A percentile compares a stretch with the other conserved stretches of the same genome.
phyloP scores from a whole-genome alignment of 2,888 invertebrate species.

The Tridacna crocea region DNA sequence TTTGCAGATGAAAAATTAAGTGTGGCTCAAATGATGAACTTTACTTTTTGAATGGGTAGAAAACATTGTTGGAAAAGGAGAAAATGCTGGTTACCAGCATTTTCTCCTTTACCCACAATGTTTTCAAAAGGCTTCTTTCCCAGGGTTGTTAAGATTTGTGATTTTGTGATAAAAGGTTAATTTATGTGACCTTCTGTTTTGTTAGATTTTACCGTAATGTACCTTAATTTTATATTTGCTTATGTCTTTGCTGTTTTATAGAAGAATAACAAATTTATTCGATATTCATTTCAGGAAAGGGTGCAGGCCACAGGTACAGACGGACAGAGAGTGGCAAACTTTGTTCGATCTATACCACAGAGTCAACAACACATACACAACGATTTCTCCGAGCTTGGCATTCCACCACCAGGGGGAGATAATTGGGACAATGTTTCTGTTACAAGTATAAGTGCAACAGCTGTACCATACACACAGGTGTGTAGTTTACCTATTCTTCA shows the following conservation, averaged over 20 bases:
- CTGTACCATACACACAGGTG: conserved; percentile 81
- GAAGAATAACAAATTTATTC: neutral
- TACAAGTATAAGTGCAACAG: conserved; percentile 81
- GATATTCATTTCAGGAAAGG: conserved; percentile 68
- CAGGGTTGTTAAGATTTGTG: too few species aligned
- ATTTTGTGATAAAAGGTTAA: too few species aligned
- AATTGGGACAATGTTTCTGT: conserved; percentile 80
- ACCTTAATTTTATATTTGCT: too few species aligned
- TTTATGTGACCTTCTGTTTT: too few species aligned
- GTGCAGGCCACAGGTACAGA: conserved; percentile 71
- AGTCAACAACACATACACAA: conserved; percentile 72
- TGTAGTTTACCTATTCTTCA: neutral
- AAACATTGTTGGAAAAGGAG: neutral
- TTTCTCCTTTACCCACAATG: neutral
- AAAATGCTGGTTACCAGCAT: neutral
- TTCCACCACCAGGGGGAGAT: conserved; percentile 66
- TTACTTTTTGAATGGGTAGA: too few species aligned
- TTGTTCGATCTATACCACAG: conserved; percentile 75
- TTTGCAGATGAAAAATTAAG: too few species aligned
- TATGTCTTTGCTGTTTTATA: too few species aligned
- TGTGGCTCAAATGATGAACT: too few species aligned
- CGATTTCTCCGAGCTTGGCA: conserved; percentile 82
- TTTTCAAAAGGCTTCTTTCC: too few species aligned
- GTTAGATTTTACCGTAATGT: too few species aligned
- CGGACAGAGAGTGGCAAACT: conserved; percentile 78